Evolutionary conservation across 23 tunicate genomes (phyloP).

Genomic region (Trididemnum nubilum): DNA sequence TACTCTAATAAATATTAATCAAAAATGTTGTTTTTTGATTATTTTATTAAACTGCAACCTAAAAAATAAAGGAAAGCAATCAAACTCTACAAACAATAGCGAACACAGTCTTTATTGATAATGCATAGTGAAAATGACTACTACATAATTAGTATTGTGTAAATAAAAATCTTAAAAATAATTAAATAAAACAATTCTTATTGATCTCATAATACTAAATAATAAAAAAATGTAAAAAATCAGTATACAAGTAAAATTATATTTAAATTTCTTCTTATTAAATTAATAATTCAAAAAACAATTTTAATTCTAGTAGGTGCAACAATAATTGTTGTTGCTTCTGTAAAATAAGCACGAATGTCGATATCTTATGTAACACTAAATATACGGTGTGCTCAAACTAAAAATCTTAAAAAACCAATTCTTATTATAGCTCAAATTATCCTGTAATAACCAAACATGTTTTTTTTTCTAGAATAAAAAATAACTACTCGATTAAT

Average conservation of each 20-base stretch:
- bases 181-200: conserved; percentile 21
- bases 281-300: conserved; percentile 11
- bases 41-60: neutral
- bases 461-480: conserved; percentile 2
- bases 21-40: conserved; percentile 1
- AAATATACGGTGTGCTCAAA: conserved; percentile 36
- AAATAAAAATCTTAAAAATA: conserved; percentile 1
- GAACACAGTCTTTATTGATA: conserved; percentile 15
- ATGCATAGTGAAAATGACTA: conserved; percentile 48
- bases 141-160: conserved; percentile 38
- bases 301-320: conserved; percentile 33
- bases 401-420: conserved; percentile 35
- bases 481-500: conserved; percentile 16
- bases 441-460: conserved; percentile 19
- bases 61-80: conserved; percentile 21
- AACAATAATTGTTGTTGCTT: conserved; percentile 32
- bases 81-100: conserved; percentile 23
- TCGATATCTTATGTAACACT: conserved; percentile 23
- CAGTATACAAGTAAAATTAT: neutral
- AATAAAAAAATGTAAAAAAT: conserved; percentile 19
- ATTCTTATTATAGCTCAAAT: conserved; percentile 26
- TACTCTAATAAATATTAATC: conserved; percentile 31
- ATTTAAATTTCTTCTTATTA: neutral
- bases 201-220: conserved; percentile 25
- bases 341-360: conserved; percentile 39